A percentile compares a stretch with the other conserved stretches of the same genome.
Evolutionary conservation across 2,797 vertebrate genomes (phyloP).

Genomic region (Sebastiscus tertius): DNA sequence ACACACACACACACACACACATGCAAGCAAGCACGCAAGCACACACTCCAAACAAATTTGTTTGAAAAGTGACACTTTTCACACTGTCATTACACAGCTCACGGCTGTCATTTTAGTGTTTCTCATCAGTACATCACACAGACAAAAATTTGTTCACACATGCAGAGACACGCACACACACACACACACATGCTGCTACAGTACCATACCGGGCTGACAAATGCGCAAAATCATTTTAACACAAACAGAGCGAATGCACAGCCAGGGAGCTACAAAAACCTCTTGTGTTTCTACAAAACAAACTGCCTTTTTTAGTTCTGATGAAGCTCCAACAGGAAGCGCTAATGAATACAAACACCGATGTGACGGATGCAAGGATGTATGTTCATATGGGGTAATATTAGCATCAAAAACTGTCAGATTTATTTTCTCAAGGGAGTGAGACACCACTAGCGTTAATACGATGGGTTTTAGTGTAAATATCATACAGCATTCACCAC

Average conservation of each 20-base stretch:
- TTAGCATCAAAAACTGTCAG: conserved; percentile 68
- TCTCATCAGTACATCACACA: conserved; percentile 76
- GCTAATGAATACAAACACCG: conserved; percentile 75
- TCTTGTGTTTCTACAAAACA: conserved; percentile 68
- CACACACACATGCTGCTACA: conserved; percentile 9
- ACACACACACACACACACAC: neutral
- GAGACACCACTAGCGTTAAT: conserved; percentile 21
- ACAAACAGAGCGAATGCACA: conserved; percentile 55
- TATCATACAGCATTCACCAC: conserved; percentile 44
- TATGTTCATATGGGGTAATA: conserved; percentile 67
- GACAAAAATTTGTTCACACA: conserved; percentile 47
- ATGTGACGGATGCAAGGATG: conserved; percentile 57
- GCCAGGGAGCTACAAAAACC: conserved; percentile 48
- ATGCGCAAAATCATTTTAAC: conserved; percentile 52
- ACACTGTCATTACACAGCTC: conserved; percentile 74
- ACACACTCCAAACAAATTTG: conserved; percentile 61
- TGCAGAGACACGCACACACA: neutral
- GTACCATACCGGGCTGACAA: conserved; percentile 46
- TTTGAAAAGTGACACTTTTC: conserved; percentile 77
- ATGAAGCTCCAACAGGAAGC: conserved; percentile 62
- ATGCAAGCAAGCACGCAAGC: neutral
- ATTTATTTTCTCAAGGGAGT: conserved; percentile 50
- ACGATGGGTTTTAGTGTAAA: conserved; percentile 46
- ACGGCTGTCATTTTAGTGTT: conserved; percentile 73
- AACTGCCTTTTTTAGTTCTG: conserved; percentile 69